Evolutionary conservation across 2,888 invertebrate species (phyloP).

Genomic region (Nomada fabriciana): DNA sequence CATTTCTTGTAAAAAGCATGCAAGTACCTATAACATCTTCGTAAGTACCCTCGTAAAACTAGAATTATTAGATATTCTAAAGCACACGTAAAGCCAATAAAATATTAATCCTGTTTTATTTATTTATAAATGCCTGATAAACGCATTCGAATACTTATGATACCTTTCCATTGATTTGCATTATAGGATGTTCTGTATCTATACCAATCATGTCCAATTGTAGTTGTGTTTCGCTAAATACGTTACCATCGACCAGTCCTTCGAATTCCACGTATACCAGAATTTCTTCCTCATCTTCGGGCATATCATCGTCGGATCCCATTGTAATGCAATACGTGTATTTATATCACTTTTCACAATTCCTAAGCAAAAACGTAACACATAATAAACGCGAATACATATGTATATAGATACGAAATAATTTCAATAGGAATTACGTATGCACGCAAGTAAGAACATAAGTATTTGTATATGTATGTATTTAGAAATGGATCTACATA

Average conservation of each 20-base stretch:
- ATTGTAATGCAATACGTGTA: slow-evolving; percentile 29
- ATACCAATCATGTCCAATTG: slow-evolving; percentile 87
- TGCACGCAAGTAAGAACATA: too few species aligned
- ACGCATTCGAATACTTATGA: too few species aligned
- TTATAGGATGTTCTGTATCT: slow-evolving; percentile 87
- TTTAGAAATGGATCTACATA: too few species aligned
- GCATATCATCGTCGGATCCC: slow-evolving; percentile 71
- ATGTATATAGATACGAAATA: too few species aligned
- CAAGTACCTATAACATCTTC: slow-evolving; percentile 90
- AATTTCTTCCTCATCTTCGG: slow-evolving; percentile 87
- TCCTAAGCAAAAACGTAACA: too few species aligned
- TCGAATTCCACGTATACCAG: slow-evolving; percentile 87
- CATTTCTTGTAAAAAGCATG: slow-evolving; percentile 89
- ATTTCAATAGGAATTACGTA: too few species aligned
- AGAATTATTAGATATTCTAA: slow-evolving; percentile 36
- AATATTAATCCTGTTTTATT: neutral
- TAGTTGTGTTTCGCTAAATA: slow-evolving; percentile 85
- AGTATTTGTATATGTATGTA: too few species aligned
- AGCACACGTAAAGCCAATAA: neutral
- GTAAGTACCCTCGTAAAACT: slow-evolving; percentile 87
- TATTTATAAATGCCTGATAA: neutral
- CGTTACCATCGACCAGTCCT: slow-evolving; percentile 84
- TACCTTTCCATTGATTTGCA: slow-evolving; percentile 89
- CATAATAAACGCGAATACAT: too few species aligned
- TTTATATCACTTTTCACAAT: too few species aligned